Base-by-base conservation (phyloP, 1,140 invertebrate genomes). In the Drosophila insularis region DNA sequence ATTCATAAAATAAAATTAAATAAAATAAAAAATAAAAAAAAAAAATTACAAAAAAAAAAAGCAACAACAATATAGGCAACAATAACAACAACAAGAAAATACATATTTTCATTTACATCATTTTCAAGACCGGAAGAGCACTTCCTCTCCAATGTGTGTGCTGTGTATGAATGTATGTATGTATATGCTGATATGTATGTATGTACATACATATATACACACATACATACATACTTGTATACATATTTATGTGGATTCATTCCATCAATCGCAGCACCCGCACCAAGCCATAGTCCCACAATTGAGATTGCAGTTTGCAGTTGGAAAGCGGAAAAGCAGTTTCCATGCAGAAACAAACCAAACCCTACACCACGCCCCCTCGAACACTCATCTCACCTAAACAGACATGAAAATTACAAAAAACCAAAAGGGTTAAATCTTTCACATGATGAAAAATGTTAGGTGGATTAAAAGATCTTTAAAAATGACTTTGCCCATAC, bases 1-100 rank as follows among this genome's bases (percentile, higher is more conserved):
- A 87, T 87, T 87, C 84, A 89, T 87, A 87, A 87, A 87, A 87
- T 89, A 68, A 87, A 84, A 87, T 87, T 89, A 87, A 84, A 87
- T 87, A 80, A 87, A 87, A 89, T 82, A 75, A 46, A 80, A 80
- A 70, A 43, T 54, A 68, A 63, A 78, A 65, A 63, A 70, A 55
- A 43, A 43, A 43, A 43, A 14, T 4, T 14, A 43, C 3, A 46
- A 46, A 50, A 50, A 50, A 50, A 50, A 50, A 21, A 21, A 50
- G n/a, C 55, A 3, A 63, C 40, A 62, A 6, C 17, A 50, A 50
- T 8, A 50, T 8, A 11, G 11, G 39, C 63, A 31, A 56, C 71
- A 43, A 17, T 27, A 54, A 17, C 37, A 61, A 59, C 43, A 53
- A 67, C 19, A 43, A 59, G 67, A 68, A 74, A 82, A 87, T 89